Percentiles rank a stretch among this genome's conserved stretches.
phyloP scores from a whole-genome alignment of 2,888 invertebrate genomes.

The Rhyacophila evoluta region DNA sequence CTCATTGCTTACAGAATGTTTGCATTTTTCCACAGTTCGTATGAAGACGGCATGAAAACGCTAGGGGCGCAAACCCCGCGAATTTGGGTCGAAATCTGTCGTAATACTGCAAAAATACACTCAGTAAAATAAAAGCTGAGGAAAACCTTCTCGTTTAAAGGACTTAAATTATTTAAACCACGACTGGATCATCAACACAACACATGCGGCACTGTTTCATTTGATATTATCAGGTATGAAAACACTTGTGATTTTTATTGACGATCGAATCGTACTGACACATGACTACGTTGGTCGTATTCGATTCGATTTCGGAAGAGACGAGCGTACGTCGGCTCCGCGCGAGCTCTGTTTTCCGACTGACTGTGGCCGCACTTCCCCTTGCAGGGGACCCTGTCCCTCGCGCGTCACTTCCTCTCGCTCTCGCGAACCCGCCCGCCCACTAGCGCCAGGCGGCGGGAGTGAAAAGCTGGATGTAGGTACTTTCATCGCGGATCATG shows the following conservation, averaged over 20 bases:
- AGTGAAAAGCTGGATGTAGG: conserved; percentile 39
- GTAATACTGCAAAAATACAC: conserved; percentile 30
- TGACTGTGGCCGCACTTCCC: conserved; percentile 46
- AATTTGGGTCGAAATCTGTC: conserved; percentile 31
- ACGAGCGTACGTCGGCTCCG: conserved; percentile 34
- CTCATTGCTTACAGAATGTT: conserved; percentile 2
- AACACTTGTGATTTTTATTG: conserved; percentile 22
- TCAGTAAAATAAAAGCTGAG: conserved; percentile 13
- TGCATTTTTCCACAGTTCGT: conserved; percentile 25
- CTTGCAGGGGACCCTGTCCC: conserved; percentile 35
- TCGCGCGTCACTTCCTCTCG: conserved; percentile 26
- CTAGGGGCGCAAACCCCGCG: conserved; percentile 15
- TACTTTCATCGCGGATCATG: conserved; percentile 50
- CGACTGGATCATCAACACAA: not conserved
- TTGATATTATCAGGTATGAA: not conserved
- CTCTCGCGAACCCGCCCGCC: conserved; percentile 29
- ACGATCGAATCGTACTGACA: conserved; percentile 37
- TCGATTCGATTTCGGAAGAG: conserved; percentile 13
- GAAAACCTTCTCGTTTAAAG: not conserved
- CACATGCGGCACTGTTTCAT: conserved; percentile 10
- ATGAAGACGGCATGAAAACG: not conserved
- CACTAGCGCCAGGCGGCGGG: conserved; percentile 42
- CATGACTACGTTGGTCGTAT: conserved; percentile 46
- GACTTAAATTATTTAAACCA: not conserved
- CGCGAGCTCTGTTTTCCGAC: conserved; percentile 43